Evolutionary conservation across 2,888 invertebrate species (phyloP).

Genomic region (Eupithecia dodoneata): DNA sequence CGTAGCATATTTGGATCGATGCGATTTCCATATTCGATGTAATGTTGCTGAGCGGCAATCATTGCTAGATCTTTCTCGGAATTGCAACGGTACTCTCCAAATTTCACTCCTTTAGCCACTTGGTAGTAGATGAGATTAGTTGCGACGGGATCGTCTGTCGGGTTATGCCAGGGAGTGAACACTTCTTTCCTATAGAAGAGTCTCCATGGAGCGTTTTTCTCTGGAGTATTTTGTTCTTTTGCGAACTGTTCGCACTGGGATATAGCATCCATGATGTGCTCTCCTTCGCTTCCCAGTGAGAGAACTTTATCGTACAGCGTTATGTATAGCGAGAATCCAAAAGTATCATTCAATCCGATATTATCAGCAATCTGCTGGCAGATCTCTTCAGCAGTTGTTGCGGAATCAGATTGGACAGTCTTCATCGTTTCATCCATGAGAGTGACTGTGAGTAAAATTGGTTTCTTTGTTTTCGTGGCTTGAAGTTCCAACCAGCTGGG

Average conservation of each 20-base stretch:
- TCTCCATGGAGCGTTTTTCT: constrained; percentile 94
- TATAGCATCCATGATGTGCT: constrained; percentile 98
- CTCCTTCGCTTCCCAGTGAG: constrained; percentile 93
- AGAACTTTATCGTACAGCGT: constrained; percentile 95
- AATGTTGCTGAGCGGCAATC: constrained; percentile 95
- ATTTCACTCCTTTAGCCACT: constrained; percentile 93
- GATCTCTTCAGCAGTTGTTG: constrained; percentile 94
- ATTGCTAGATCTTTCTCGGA: constrained; percentile 94
- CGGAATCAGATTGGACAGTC: constrained; percentile 94
- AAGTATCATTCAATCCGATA: constrained; percentile 90
- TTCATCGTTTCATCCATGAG: constrained; percentile 95
- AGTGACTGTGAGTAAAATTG: constrained; percentile 91
- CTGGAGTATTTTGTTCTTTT: constrained; percentile 93
- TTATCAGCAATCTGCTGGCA: constrained; percentile 91
- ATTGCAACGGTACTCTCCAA: constrained; percentile 95
- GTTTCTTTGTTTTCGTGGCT: constrained; percentile 92
- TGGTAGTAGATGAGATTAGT: constrained; percentile 96
- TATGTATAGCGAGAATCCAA: constrained; percentile 96
- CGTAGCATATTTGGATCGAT: constrained; percentile 88
- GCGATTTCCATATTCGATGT: constrained; percentile 89
- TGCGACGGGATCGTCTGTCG: constrained; percentile 90
- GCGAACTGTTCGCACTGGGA: constrained; percentile 98
- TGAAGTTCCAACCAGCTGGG: constrained; percentile 96
- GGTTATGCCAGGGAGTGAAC: constrained; percentile 96
- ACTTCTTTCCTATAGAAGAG: constrained; percentile 95